These are phyloP conservation scores for Staurois parvus DNA, from an alignment of 2,797 vertebrate species.

Conservation along the genomic window DNA sequence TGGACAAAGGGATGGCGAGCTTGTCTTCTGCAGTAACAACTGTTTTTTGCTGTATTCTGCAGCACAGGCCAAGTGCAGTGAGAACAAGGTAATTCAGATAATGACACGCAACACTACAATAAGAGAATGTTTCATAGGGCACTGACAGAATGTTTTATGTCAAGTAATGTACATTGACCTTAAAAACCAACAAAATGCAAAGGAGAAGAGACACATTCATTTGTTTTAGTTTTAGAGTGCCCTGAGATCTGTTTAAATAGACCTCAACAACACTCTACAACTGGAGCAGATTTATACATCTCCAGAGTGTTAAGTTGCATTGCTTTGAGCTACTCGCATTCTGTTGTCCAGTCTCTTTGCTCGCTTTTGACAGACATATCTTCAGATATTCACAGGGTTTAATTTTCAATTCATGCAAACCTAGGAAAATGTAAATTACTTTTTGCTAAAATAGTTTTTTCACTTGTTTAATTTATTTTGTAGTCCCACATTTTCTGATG, in stretches of 20 bases:
- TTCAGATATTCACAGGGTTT: too few species aligned
- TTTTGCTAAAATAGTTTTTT: too few species aligned
- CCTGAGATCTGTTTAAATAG: too few species aligned
- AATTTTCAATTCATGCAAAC: too few species aligned
- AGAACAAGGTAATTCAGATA: conserved; percentile 83
- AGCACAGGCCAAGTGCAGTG: conserved; percentile 81
- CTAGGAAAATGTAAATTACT: too few species aligned
- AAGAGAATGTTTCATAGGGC: background rate
- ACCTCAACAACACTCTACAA: background rate
- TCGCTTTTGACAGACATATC: too few species aligned
- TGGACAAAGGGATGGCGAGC: conserved; percentile 80
- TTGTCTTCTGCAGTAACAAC: conserved; percentile 97
- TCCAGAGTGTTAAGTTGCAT: background rate
- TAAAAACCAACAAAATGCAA: background rate
- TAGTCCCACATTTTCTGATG: too few species aligned
- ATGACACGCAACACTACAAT: background rate
- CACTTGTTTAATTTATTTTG: too few species aligned
- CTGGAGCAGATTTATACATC: background rate
- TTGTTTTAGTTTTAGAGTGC: background rate
- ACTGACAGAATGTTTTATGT: background rate
- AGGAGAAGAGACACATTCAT: background rate
- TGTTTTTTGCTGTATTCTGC: conserved; percentile 94
- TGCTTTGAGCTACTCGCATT: background rate
- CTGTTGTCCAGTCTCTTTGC: too few species aligned
- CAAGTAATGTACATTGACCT: background rate